Percentiles rank a stretch among this genome's conserved stretches.
These are phyloP conservation scores for Sander vitreus DNA, from an alignment of 2,113 vertebrate species.

Conservation along the genomic window DNA sequence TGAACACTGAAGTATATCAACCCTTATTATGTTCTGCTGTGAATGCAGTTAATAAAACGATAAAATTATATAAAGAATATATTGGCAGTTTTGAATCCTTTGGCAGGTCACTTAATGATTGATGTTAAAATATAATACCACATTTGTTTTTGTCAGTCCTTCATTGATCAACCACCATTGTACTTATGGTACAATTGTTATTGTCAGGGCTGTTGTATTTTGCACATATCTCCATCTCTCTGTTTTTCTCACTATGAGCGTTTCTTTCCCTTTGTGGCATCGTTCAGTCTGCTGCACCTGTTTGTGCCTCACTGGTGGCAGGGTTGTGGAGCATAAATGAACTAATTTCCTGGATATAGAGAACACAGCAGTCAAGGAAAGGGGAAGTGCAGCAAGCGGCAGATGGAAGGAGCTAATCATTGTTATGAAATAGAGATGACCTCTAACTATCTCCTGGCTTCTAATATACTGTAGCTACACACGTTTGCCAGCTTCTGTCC, in stretches of 20 bases:
- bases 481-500: slow-evolving; percentile 70
- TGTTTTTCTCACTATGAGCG: slow-evolving; percentile 21
- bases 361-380: slow-evolving; percentile 85
- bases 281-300: slow-evolving; percentile 20
- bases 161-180: slow-evolving; percentile 53
- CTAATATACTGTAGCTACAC: slow-evolving; percentile 60
- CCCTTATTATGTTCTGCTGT: background rate
- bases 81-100: background rate
- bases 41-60: background rate
- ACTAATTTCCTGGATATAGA: slow-evolving; percentile 85
- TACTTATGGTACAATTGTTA: slow-evolving; percentile 19
- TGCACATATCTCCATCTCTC: slow-evolving; percentile 44
- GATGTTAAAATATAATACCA: slow-evolving; percentile 9
- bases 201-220: slow-evolving; percentile 9
- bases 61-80: background rate
- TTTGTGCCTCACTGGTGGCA: slow-evolving; percentile 31
- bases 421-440: slow-evolving; percentile 88
- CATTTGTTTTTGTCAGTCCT: slow-evolving; percentile 18
- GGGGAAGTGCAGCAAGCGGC: slow-evolving; percentile 75
- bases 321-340: slow-evolving; percentile 82
- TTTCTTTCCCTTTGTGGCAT: slow-evolving; percentile 41
- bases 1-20: slow-evolving; percentile 9
- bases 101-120: slow-evolving; percentile 3
- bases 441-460: slow-evolving; percentile 80
- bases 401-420: slow-evolving; percentile 88